Conservation (phyloP, 2,888 invertebrate genomes). For the Ochropleura leucogaster region DNA sequence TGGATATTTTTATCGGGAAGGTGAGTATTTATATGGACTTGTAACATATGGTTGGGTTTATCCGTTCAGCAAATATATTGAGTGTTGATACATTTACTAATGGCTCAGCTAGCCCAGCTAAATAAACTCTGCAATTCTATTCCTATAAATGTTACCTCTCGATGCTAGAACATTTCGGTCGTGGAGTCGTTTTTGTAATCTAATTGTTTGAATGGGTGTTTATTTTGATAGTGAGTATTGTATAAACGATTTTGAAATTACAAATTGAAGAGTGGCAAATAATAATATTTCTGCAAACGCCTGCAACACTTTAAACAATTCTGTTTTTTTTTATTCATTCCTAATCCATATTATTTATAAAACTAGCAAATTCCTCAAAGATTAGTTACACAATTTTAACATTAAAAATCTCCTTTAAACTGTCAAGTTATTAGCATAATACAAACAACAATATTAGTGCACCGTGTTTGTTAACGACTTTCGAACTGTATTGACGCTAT, state of each 20-base stretch:
- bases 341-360: background rate
- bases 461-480: constrained; percentile 46
- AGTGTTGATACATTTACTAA: constrained; percentile 58
- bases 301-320: background rate
- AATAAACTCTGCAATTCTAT: constrained; percentile 47
- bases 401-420: constrained; percentile 1
- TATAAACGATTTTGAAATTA: constrained; percentile 18
- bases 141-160: constrained; percentile 25
- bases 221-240: background rate
- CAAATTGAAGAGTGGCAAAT: constrained; percentile 4
- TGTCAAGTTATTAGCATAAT: constrained; percentile 44
- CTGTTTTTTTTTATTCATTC: constrained; percentile 10
- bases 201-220: constrained; percentile 4
- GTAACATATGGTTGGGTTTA: constrained; percentile 36
- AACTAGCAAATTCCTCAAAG: background rate
- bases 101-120: constrained; percentile 42
- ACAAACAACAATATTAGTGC: constrained; percentile 51
- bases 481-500: constrained; percentile 47
- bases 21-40: constrained; percentile 32
- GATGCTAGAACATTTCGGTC: constrained; percentile 4
- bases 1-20: constrained; percentile 46
- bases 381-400: background rate
- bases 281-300: background rate
- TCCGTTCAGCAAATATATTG: constrained; percentile 51
- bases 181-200: constrained; percentile 6